phyloP scores from a whole-genome alignment of 2,888 invertebrate species.

The Lampropteryx suffumata region DNA sequence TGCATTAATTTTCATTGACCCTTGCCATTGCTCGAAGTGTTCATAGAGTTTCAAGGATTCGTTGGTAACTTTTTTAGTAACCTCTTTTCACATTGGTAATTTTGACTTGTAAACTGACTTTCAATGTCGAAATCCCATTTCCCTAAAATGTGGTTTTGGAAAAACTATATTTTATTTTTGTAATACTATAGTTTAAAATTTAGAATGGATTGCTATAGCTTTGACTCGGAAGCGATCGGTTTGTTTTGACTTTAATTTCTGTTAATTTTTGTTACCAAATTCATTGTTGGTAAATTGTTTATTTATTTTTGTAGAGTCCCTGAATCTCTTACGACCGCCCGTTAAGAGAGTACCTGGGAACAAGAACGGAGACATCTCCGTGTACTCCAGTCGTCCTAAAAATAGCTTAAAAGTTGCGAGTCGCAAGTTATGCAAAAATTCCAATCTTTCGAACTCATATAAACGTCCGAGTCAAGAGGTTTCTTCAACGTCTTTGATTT shows the following conservation, averaged over 20 bases:
- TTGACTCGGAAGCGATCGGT: conserved; percentile 55
- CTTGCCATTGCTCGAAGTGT: too few relatives aligned
- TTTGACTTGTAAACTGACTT: conserved; percentile 1
- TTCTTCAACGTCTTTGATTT: conserved; percentile 46
- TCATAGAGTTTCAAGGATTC: too few relatives aligned
- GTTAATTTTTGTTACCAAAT: conserved; percentile 20
- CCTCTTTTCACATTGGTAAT: neutral
- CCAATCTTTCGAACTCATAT: conserved; percentile 16
- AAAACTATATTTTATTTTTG: conserved; percentile 14
- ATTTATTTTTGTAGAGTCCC: conserved; percentile 58
- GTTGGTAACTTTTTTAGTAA: too few relatives aligned
- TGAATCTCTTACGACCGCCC: conserved; percentile 57
- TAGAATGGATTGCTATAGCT: conserved; percentile 53
- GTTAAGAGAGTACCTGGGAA: conserved; percentile 42
- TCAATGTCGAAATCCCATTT: conserved; percentile 5
- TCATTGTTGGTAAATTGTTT: conserved; percentile 33
- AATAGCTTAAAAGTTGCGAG: conserved; percentile 13
- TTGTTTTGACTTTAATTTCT: conserved; percentile 36
- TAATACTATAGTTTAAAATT: conserved; percentile 17
- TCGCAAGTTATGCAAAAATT: conserved; percentile 3
- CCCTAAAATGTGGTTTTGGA: conserved; percentile 28
- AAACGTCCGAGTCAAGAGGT: conserved; percentile 13
- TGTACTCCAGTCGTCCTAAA: conserved; percentile 18
- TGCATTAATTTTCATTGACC: too few relatives aligned
- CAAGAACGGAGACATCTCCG: conserved; percentile 18